phyloP scores from a whole-genome alignment of 2,113 vertebrate species.

The Gavia stellata region DNA sequence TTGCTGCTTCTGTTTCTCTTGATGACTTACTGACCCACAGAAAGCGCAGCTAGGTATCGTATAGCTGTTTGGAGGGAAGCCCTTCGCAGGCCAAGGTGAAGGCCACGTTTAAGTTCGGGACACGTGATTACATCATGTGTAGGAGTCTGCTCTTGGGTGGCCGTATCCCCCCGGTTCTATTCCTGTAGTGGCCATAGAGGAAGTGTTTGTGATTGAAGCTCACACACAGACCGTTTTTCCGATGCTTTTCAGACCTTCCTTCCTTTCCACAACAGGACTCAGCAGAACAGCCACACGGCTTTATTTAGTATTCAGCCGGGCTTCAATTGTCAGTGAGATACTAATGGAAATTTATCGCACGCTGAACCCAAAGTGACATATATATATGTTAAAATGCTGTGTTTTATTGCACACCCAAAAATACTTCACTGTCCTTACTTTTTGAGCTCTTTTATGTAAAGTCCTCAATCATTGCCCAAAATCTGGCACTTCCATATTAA shows the following conservation, averaged over 20 bases:
- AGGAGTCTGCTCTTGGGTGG: neutral
- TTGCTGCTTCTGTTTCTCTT: neutral
- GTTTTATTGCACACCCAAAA: constrained; percentile 24
- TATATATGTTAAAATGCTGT: constrained; percentile 28
- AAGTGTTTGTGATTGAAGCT: neutral
- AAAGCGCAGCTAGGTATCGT: neutral
- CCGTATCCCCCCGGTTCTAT: neutral
- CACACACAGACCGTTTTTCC: neutral
- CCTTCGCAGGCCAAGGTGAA: neutral
- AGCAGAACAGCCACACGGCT: neutral
- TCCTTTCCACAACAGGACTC: neutral
- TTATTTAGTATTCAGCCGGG: constrained; percentile 25
- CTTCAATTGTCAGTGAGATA: constrained; percentile 1
- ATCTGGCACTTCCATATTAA: neutral
- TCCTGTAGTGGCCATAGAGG: neutral
- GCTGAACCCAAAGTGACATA: neutral
- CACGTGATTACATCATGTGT: fast-evolving
- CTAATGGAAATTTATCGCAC: constrained; percentile 23
- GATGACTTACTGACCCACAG: neutral
- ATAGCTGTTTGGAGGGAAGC: neutral
- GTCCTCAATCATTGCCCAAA: neutral
- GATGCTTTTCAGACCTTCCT: neutral
- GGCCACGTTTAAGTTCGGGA: neutral
- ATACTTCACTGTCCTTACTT: constrained; percentile 16
- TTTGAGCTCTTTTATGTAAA: neutral